Base-by-base conservation (phyloP, 2,797 vertebrate genomes). In the Acropternis orthonyx region DNA sequence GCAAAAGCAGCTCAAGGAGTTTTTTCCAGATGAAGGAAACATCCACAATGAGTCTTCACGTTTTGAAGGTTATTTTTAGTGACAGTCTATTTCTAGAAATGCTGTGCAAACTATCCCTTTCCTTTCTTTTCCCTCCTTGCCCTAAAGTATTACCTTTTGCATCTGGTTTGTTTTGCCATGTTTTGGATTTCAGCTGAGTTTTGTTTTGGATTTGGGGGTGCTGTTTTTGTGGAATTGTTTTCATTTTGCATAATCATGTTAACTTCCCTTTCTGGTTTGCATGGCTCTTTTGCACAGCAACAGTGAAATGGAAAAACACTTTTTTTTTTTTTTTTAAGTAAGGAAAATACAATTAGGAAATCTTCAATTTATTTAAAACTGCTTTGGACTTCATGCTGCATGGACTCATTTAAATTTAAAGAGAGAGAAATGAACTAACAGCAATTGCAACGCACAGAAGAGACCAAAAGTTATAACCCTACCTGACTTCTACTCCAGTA, bases 171-270 rank as follows among this genome's bases (percentile, higher is more conserved):
- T 59, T 93, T 78, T 75, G 30, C 30, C 5, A 5, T 68, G 68
- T 80, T 95, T 81, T 86, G 49, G 27, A 76, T 88, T 90, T 93
- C 69, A 90, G 30, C 41, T 72, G 27, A 67, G 71, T 74, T 79
- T 85, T 79, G 26, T 7, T 81, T 85, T 79, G 55, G 9, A 46
- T 78, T 69, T 71, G 46, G 41, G 0, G 18, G 26, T 20, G 22
- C 54, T 79, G 27, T 3, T 90, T 84, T 83, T 71, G 16, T 66
- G 43, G 37, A n/a, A 58, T 8, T 73, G 55, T n/a, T 92, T 75
- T 65, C 4, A 23, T 71, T 95, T 82, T 85, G 65, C 56, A 61
- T 18, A 46, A 67, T 37, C 27, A 32, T 3, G 11, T 68, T 68
- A 74, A 88, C 51, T 77, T 84, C 43, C 24, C 30, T 32, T 83